A percentile compares a stretch with the other conserved stretches of the same genome.
Conservation (phyloP, 2,888 invertebrate species). For the Brachyopa scutellaris region DNA sequence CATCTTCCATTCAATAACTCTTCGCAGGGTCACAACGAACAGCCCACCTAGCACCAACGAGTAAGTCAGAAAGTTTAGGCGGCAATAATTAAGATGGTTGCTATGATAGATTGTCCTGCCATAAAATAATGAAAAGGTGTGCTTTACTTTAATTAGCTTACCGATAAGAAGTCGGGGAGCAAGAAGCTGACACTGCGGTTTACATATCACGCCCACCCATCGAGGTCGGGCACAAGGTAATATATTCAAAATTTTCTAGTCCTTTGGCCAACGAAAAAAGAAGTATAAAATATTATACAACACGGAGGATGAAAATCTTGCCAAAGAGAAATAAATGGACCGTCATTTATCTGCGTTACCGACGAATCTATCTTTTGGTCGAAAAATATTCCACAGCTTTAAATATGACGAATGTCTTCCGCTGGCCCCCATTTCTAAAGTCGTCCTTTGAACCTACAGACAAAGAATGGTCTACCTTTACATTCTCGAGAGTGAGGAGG, state of each 20-base stretch:
- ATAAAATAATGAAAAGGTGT: constrained; percentile 61
- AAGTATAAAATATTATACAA: constrained; percentile 16
- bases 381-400: constrained; percentile 68
- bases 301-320: neutral
- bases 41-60: neutral
- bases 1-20: constrained; percentile 49
- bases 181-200: constrained; percentile 50
- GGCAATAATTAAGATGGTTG: constrained; percentile 64
- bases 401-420: constrained; percentile 68
- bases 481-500: neutral
- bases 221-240: neutral
- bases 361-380: constrained; percentile 55
- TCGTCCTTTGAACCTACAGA: constrained; percentile 58
- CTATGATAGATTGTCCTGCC: constrained; percentile 55
- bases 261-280: neutral
- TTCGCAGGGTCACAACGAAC: constrained; percentile 1
- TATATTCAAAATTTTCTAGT: constrained; percentile 39
- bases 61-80: constrained; percentile 56
- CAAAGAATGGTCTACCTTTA: constrained; percentile 20
- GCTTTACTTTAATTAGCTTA: constrained; percentile 60
- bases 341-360: constrained; percentile 67
- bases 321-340: constrained; percentile 34
- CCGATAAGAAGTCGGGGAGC: constrained; percentile 48
- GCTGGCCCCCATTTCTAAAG: constrained; percentile 67
- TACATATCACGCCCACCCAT: constrained; percentile 4